Percentiles rank a stretch among this genome's conserved stretches.
Conservation (phyloP, 2,888 invertebrate species). For the Toxonevra muliebris region DNA sequence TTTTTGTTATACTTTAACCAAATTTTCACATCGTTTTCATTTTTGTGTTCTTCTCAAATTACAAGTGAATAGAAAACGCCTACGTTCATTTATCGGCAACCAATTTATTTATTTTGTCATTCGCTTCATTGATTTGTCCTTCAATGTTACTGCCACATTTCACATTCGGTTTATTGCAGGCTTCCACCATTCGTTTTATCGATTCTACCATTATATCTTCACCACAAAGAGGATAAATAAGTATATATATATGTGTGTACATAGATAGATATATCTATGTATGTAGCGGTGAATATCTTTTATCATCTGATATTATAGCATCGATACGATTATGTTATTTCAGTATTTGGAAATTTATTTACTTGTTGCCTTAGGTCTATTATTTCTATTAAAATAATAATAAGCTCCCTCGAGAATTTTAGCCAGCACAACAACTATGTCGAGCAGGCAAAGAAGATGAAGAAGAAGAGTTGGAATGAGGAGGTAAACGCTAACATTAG, state of each 20-base stretch:
- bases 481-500: not conserved
- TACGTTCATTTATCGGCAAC: not conserved
- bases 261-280: too few relatives aligned
- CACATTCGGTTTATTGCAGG: not conserved
- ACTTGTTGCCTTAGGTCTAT: slow-evolving; percentile 32
- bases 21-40: too few relatives aligned
- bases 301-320: slow-evolving; percentile 10
- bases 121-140: slow-evolving; percentile 16
- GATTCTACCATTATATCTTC: not conserved
- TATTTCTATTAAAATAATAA: slow-evolving; percentile 30
- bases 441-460: not conserved
- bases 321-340: not conserved
- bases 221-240: slow-evolving; percentile 5
- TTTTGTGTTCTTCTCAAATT: too few relatives aligned
- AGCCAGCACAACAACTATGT: not conserved
- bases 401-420: slow-evolving; percentile 12
- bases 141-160: not conserved
- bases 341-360: slow-evolving; percentile 29
- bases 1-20: too few relatives aligned
- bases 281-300: not conserved
- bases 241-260: not conserved
- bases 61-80: too few relatives aligned
- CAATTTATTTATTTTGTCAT: slow-evolving; percentile 9
- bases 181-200: not conserved
- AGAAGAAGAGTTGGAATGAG: too few relatives aligned